These are phyloP conservation scores for Asbolus verrucosus DNA, from an alignment of 1,140 invertebrate species.

Conservation along the genomic window DNA sequence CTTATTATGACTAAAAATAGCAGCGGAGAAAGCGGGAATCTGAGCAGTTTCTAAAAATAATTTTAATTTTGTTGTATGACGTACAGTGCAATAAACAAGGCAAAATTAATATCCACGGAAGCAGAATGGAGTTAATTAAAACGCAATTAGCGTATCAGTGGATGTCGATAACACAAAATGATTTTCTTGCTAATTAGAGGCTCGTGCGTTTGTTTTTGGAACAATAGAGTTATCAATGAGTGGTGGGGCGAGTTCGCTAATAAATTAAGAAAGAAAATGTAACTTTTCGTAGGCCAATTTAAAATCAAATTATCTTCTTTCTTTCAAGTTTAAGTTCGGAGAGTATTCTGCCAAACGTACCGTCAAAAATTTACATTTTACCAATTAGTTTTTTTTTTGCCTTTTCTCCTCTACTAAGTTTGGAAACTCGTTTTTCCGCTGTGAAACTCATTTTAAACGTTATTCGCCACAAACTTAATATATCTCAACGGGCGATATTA, in stretches of 20 bases:
- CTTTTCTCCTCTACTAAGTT: constrained; percentile 11
- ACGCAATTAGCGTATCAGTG: constrained; percentile 3
- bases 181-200: constrained; percentile 7
- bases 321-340: constrained; percentile 25
- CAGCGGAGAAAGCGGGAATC: too few relatives aligned
- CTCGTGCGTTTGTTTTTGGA: constrained; percentile 5
- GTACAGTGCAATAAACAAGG: too few relatives aligned
- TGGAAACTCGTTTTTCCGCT: constrained; percentile 25
- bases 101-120: constrained; percentile 1
- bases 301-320: constrained; percentile 44
- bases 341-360: constrained; percentile 28
- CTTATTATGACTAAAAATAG: neutral
- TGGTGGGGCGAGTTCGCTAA: too few relatives aligned
- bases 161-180: constrained; percentile 23
- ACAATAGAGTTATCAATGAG: constrained; percentile 9
- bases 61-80: too few relatives aligned
- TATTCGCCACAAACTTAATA: constrained; percentile 30
- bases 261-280: constrained; percentile 21
- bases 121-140: neutral
- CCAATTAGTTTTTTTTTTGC: constrained; percentile 30
- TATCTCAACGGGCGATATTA: constrained; percentile 27
- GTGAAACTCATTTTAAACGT: constrained; percentile 28
- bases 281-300: constrained; percentile 27
- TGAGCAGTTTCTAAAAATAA: too few relatives aligned
- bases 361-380: constrained; percentile 41